Conservation (phyloP, 1,140 invertebrate genomes). For the Conus ventricosus region DNA sequence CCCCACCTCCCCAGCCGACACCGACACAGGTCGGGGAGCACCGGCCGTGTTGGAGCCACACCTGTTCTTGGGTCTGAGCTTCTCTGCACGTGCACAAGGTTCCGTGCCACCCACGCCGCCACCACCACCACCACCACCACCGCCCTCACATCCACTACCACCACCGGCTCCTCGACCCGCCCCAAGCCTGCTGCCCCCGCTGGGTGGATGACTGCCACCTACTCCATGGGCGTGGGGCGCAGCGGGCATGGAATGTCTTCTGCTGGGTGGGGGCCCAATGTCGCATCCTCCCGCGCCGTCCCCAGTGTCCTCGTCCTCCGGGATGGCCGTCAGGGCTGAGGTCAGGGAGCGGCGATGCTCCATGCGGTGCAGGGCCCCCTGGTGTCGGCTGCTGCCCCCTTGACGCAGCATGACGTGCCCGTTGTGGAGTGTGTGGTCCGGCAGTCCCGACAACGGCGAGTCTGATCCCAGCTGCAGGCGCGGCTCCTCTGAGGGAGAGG, state of each 20-base stretch:
- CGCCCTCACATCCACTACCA: background rate
- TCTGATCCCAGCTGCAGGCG: conserved; percentile 16
- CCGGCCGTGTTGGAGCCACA: background rate
- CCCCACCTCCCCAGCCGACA: background rate
- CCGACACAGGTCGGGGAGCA: background rate
- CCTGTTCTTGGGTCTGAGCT: background rate
- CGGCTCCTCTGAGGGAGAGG: conserved; percentile 29
- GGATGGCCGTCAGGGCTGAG: conserved; percentile 42
- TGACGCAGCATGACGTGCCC: conserved; percentile 12
- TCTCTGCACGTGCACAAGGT: background rate
- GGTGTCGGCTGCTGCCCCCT: background rate
- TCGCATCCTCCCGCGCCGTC: background rate
- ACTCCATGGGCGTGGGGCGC: background rate
- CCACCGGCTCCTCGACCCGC: background rate
- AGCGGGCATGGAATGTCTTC: conserved; percentile 32
- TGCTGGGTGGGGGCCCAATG: background rate
- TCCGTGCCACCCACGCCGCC: background rate
- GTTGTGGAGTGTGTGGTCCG: conserved; percentile 36
- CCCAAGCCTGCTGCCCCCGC: background rate
- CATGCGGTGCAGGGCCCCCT: conserved; percentile 28
- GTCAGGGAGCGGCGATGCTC: conserved; percentile 47
- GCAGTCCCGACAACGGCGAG: conserved; percentile 25
- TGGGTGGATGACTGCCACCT: background rate
- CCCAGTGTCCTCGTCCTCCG: conserved; percentile 42
- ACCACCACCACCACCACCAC: conserved; percentile 3